Percentiles rank a stretch among this genome's conserved stretches.
Evolutionary conservation across 2,888 invertebrate species (phyloP).

Genomic region (Phasia obesa): DNA sequence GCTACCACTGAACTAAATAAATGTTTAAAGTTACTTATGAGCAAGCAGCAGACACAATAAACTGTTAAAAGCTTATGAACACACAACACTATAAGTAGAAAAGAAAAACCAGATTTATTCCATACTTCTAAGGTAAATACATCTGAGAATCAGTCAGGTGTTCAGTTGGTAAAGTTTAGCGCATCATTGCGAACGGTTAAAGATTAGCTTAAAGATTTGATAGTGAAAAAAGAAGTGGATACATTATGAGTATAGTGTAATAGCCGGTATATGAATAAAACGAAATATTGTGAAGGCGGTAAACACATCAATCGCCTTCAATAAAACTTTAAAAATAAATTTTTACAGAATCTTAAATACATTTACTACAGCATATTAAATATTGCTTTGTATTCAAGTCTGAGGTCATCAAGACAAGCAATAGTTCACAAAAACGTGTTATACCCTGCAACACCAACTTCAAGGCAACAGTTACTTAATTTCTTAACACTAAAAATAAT

Average conservation of each 20-base stretch:
- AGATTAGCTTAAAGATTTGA: slow-evolving; percentile 39
- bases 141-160: slow-evolving; percentile 21
- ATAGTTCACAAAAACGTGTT: slow-evolving; percentile 56
- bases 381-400: slow-evolving; percentile 45
- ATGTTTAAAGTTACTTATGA: slow-evolving; percentile 51
- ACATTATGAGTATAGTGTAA: slow-evolving; percentile 22
- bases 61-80: slow-evolving; percentile 42
- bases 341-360: background rate
- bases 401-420: slow-evolving; percentile 60
- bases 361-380: slow-evolving; percentile 3
- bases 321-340: slow-evolving; percentile 39
- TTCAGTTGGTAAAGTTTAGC: slow-evolving; percentile 56
- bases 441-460: slow-evolving; percentile 43
- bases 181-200: slow-evolving; percentile 48
- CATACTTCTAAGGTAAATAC: slow-evolving; percentile 35
- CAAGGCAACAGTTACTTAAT: slow-evolving; percentile 56
- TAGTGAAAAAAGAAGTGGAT: slow-evolving; percentile 17
- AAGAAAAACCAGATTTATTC: slow-evolving; percentile 66
- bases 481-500: background rate
- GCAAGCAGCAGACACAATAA: slow-evolving; percentile 50
- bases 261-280: slow-evolving; percentile 59
- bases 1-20: slow-evolving; percentile 52
- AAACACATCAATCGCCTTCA: slow-evolving; percentile 37
- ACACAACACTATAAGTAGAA: slow-evolving; percentile 22
- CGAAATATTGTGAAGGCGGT: slow-evolving; percentile 38